Conservation (phyloP, 1,140 invertebrate genomes). For the Stegodyphus mimosarum region DNA sequence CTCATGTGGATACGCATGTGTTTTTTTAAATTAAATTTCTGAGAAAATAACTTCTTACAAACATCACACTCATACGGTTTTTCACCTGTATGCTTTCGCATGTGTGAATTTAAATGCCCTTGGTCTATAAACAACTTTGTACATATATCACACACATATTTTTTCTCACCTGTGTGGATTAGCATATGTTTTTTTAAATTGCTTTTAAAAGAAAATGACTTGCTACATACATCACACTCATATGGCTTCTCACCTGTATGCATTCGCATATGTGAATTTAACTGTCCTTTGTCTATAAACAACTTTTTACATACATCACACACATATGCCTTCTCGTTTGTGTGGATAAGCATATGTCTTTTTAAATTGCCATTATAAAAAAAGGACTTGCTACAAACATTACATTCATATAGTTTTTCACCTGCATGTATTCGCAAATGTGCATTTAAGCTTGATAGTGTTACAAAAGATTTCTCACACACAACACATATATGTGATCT, state of each 20-base stretch:
- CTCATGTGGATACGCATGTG: no score
- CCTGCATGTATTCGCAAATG: background rate
- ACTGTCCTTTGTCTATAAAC: background rate
- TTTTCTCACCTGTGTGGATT: background rate
- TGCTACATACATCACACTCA: background rate
- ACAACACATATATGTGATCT: background rate
- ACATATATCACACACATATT: background rate
- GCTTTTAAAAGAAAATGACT: background rate
- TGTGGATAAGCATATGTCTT: background rate
- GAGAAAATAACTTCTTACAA: background rate
- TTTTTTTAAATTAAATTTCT: background rate
- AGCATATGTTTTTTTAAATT: background rate
- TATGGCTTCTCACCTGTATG: background rate
- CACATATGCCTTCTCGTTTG: background rate
- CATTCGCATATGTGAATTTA: background rate
- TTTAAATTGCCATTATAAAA: background rate
- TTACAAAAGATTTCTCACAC: background rate
- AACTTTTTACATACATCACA: background rate
- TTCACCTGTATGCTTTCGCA: background rate
- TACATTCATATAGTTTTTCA: background rate
- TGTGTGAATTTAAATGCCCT: background rate
- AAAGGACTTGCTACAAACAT: background rate
- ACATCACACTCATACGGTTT: background rate
- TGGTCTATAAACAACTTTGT: background rate
- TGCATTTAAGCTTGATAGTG: background rate